These are phyloP conservation scores for Elephas maximus DNA, from an alignment of 2,113 vertebrate species.

Conservation along the genomic window DNA sequence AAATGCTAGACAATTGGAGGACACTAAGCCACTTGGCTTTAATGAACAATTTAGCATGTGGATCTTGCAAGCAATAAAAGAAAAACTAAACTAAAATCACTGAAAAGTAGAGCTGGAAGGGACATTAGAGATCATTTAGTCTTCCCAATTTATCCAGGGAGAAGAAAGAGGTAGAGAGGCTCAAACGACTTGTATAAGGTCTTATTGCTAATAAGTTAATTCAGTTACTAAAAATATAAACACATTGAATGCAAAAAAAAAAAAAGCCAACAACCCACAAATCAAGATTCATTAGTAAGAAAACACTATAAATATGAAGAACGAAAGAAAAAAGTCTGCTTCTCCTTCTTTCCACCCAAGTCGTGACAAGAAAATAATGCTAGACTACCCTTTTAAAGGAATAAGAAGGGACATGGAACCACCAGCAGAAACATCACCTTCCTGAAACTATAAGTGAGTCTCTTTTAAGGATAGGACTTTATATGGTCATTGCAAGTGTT, in stretches of 20 bases:
- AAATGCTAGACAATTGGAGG: conserved; percentile 69
- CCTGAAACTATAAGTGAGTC: not conserved
- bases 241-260: not conserved
- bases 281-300: not conserved
- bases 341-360: not conserved
- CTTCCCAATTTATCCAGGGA: not conserved
- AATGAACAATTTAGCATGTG: conserved; percentile 64
- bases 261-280: not conserved
- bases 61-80: not conserved
- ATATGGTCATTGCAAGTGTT: conserved; percentile 73
- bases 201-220: not conserved
- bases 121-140: not conserved
- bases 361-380: not conserved
- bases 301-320: not conserved
- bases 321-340: not conserved
- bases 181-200: not conserved
- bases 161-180: not conserved
- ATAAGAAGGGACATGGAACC: not conserved
- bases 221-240: not conserved
- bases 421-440: conserved; percentile 47
- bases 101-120: conserved; percentile 16
- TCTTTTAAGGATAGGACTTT: conserved; percentile 75
- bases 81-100: conserved; percentile 41
- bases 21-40: not conserved
- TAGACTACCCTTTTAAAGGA: not conserved